A percentile compares a stretch with the other conserved stretches of the same genome.
Conservation (phyloP, 2,113 vertebrate genomes). For the Delphinus delphis region DNA sequence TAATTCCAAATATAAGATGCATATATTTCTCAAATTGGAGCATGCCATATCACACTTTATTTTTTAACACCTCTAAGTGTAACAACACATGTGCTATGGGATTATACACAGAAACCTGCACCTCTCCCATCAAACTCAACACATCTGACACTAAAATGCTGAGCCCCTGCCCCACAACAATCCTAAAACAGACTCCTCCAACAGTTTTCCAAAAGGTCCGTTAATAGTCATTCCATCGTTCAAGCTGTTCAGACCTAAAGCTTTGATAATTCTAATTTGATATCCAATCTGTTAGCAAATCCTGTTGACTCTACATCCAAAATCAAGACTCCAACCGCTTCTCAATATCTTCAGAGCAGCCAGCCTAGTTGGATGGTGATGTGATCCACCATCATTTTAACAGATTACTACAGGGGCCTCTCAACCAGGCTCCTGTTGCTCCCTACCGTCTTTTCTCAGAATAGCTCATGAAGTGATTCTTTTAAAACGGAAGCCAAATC, state of each 20-base stretch:
- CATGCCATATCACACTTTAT: background rate
- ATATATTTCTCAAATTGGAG: background rate
- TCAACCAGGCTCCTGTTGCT: background rate
- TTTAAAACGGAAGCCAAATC: background rate
- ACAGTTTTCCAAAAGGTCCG: background rate
- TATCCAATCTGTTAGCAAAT: background rate
- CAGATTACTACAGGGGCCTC: background rate
- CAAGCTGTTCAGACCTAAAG: background rate
- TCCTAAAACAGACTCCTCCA: background rate
- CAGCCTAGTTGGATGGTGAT: background rate
- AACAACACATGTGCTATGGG: background rate
- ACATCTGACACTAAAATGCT: background rate
- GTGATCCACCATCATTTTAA: background rate
- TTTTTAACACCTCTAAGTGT: background rate
- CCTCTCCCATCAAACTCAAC: background rate
- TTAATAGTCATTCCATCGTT: background rate
- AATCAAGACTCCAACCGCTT: background rate
- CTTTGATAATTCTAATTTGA: background rate
- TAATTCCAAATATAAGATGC: background rate
- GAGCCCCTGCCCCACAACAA: background rate
- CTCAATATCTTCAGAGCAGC: background rate
- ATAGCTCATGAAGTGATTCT: background rate
- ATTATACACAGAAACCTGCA: background rate
- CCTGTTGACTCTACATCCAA: background rate
- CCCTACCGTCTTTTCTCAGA: background rate